Percentiles rank a stretch among this genome's conserved stretches.
Conservation (phyloP, 2,113 vertebrate species). For the Thalassoma bifasciatum region DNA sequence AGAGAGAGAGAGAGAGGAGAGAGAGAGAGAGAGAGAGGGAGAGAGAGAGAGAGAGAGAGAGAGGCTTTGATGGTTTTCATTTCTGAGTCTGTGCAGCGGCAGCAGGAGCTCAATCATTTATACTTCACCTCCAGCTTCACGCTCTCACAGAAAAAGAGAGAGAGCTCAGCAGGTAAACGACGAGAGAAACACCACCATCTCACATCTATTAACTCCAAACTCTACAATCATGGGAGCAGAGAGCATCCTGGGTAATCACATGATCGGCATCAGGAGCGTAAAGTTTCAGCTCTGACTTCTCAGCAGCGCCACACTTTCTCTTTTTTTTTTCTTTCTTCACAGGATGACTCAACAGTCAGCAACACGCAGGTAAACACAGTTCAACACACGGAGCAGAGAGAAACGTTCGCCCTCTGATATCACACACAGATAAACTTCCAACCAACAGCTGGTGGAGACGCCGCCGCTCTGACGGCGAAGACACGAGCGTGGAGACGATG, state of each 20-base stretch:
- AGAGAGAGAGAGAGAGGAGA: slow-evolving; percentile 27
- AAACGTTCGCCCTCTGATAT: not conserved
- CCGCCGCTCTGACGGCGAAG: too few relatives aligned
- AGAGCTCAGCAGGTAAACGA: not conserved
- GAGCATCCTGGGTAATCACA: not conserved
- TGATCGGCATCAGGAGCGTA: not conserved
- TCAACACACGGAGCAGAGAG: slow-evolving; percentile 28
- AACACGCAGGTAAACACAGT: slow-evolving; percentile 23
- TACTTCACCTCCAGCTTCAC: not conserved
- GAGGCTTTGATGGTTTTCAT: not conserved
- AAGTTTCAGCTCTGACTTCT: not conserved
- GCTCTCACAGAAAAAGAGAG: not conserved
- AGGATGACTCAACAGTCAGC: slow-evolving; percentile 36
- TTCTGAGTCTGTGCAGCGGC: not conserved
- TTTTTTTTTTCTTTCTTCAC: not conserved
- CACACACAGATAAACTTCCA: not conserved
- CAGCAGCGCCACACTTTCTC: not conserved
- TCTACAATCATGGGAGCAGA: too few relatives aligned
- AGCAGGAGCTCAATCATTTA: slow-evolving; percentile 1
- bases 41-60: slow-evolving; percentile 4
- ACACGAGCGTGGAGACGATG: not conserved
- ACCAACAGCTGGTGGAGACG: not conserved
- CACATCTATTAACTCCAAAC: too few relatives aligned
- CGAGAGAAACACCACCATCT: too few relatives aligned
- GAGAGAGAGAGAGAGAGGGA: not conserved